These are phyloP conservation scores for Sphaerophoria rueppellii DNA, from an alignment of 2,888 invertebrate species.

Conservation along the genomic window DNA sequence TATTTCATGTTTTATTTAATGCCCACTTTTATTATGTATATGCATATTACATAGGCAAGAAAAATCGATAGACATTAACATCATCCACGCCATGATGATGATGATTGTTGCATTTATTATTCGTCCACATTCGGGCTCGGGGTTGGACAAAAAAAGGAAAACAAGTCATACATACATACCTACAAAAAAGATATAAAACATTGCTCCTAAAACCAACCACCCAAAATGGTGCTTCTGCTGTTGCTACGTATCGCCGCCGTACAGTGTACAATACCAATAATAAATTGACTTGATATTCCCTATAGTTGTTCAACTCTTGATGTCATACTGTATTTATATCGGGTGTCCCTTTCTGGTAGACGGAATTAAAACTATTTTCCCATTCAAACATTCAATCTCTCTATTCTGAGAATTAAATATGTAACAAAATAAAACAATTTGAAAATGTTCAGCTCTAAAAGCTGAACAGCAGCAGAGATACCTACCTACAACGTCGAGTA, in stretches of 20 bases:
- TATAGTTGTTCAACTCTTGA: conserved; percentile 48
- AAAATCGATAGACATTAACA: conserved; percentile 69
- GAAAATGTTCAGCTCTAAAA: conserved; percentile 53
- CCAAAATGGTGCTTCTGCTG: conserved; percentile 48
- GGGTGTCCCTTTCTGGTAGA: conserved; percentile 70
- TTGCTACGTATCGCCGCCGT: conserved; percentile 24
- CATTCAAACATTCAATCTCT: conserved; percentile 33
- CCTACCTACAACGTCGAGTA: not conserved
- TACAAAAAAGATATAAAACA: conserved; percentile 4
- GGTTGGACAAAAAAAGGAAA: conserved; percentile 57
- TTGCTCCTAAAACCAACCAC: conserved; percentile 6
- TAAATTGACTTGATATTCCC: conserved; percentile 53
- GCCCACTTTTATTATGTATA: not conserved
- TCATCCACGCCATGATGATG: conserved; percentile 61
- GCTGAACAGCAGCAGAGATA: not conserved
- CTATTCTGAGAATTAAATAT: conserved; percentile 30
- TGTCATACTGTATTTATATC: not conserved
- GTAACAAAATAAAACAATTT: conserved; percentile 57
- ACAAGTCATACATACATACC: conserved; percentile 12
- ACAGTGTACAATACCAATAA: conserved; percentile 50
- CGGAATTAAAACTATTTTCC: conserved; percentile 69
- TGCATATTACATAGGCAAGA: conserved; percentile 31
- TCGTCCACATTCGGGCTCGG: conserved; percentile 67
- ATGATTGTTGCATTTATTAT: conserved; percentile 72
- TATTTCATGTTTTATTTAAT: conserved; percentile 22